Evolutionary conservation across 2,113 vertebrate genomes (phyloP).

Genomic region (Stercorarius parasiticus): DNA sequence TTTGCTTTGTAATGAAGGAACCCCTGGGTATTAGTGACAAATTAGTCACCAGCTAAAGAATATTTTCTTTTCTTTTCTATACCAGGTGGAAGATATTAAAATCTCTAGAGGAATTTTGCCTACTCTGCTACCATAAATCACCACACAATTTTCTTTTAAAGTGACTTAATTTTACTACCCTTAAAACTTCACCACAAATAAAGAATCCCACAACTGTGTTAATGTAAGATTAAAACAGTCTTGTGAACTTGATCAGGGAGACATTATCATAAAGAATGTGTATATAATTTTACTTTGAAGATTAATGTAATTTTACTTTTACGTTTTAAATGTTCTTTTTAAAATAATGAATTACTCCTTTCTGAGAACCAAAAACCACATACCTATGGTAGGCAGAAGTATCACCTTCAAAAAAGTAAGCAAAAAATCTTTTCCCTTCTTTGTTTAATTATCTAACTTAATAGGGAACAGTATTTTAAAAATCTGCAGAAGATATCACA

Average conservation of each 20-base stretch:
- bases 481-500: neutral
- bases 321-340: neutral
- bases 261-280: neutral
- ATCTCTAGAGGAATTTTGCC: conserved; percentile 18
- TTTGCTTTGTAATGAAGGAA: conserved; percentile 44
- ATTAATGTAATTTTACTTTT: neutral
- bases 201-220: neutral
- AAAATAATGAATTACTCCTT: neutral
- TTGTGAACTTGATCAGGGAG: neutral
- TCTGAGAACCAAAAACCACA: neutral
- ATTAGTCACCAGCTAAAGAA: conserved; percentile 46
- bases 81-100: conserved; percentile 67
- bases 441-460: neutral
- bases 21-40: conserved; percentile 63
- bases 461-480: neutral
- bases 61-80: conserved; percentile 26
- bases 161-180: conserved; percentile 60
- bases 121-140: conserved; percentile 60
- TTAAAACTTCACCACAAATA: conserved; percentile 56
- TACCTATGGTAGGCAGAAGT: neutral
- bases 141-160: conserved; percentile 39
- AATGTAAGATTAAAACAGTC: neutral
- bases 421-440: neutral
- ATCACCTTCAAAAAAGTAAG: neutral
- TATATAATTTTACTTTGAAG: neutral